A percentile compares a stretch with the other conserved stretches of the same genome.
phyloP scores from a whole-genome alignment of 2,113 vertebrate genomes.

The Apodemus speciosus region DNA sequence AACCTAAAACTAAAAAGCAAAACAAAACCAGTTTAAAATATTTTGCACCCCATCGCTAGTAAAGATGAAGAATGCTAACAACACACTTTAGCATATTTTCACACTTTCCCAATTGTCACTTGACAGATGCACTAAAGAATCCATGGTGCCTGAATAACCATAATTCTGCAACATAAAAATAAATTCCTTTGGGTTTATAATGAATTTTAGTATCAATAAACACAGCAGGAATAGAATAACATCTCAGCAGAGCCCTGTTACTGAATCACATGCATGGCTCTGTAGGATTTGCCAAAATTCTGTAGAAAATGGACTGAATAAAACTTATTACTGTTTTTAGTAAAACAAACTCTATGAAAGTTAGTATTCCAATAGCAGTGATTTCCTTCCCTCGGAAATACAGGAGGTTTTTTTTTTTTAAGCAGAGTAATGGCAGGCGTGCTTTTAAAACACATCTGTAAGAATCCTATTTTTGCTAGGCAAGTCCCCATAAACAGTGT shows the following conservation, averaged over 20 bases:
- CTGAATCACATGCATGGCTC: constrained; percentile 59
- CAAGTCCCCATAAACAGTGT: constrained; percentile 54
- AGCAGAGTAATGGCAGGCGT: constrained; percentile 55
- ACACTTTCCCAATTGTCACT: constrained; percentile 18
- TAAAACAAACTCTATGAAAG: constrained; percentile 62
- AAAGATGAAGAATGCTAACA: constrained; percentile 12
- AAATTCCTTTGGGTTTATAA: constrained; percentile 48
- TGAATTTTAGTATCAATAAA: constrained; percentile 56
- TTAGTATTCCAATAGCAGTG: constrained; percentile 68
- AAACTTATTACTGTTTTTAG: constrained; percentile 57
- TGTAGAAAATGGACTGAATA: constrained; percentile 63
- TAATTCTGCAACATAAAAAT: constrained; percentile 48
- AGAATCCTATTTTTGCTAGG: constrained; percentile 56
- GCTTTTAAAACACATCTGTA: constrained; percentile 50
- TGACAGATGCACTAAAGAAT: background rate
- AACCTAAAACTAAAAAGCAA: background rate
- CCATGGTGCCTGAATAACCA: constrained; percentile 2
- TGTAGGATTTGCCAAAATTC: constrained; percentile 70
- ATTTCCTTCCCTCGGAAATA: constrained; percentile 71
- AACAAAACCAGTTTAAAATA: background rate
- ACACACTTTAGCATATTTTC: background rate
- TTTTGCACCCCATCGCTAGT: background rate
- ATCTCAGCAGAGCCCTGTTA: constrained; percentile 29
- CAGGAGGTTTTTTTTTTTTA: constrained; percentile 66
- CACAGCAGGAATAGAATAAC: constrained; percentile 57